Conservation (phyloP, 2,113 vertebrate genomes). For the Brachyistius frenatus region DNA sequence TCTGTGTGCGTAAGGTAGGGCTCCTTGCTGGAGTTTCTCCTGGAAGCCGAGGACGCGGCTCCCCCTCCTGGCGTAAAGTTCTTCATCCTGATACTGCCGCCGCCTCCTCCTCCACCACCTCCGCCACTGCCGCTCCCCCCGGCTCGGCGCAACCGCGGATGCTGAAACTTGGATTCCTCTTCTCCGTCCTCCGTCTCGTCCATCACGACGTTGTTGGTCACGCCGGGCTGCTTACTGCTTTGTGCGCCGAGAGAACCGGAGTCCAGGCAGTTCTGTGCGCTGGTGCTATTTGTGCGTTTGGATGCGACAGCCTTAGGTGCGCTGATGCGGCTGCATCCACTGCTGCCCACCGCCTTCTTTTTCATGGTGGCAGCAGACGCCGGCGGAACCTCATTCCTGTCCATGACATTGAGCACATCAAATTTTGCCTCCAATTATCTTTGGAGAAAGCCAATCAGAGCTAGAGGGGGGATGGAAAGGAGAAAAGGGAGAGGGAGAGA, state of each 20-base stretch:
- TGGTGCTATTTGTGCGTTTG: constrained; percentile 68
- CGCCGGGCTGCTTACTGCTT: constrained; percentile 58
- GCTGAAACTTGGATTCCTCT: constrained; percentile 83
- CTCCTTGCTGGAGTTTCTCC: constrained; percentile 82
- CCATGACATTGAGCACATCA: constrained; percentile 83
- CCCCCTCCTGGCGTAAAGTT: constrained; percentile 86
- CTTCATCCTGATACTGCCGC: constrained; percentile 84
- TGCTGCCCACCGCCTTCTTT: constrained; percentile 69
- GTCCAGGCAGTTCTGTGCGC: constrained; percentile 72
- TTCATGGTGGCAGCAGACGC: constrained; percentile 77
- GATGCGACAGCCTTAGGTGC: constrained; percentile 58
- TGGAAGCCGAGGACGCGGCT: constrained; percentile 81
- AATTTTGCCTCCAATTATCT: constrained; percentile 79
- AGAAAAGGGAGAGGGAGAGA: constrained; percentile 17
- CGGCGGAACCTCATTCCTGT: constrained; percentile 81
- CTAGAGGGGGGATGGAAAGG: constrained; percentile 54
- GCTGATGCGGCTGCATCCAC: constrained; percentile 65
- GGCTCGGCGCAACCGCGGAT: constrained; percentile 80
- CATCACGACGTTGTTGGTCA: constrained; percentile 74
- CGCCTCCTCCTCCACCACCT: constrained; percentile 77
- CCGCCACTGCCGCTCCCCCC: constrained; percentile 76
- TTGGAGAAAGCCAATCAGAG: constrained; percentile 76
- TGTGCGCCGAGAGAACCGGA: constrained; percentile 51
- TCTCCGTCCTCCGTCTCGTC: constrained; percentile 83
- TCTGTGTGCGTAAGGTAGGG: constrained; percentile 77